phyloP scores from a whole-genome alignment of 2,113 vertebrate species.

The Galeopterus variegatus region DNA sequence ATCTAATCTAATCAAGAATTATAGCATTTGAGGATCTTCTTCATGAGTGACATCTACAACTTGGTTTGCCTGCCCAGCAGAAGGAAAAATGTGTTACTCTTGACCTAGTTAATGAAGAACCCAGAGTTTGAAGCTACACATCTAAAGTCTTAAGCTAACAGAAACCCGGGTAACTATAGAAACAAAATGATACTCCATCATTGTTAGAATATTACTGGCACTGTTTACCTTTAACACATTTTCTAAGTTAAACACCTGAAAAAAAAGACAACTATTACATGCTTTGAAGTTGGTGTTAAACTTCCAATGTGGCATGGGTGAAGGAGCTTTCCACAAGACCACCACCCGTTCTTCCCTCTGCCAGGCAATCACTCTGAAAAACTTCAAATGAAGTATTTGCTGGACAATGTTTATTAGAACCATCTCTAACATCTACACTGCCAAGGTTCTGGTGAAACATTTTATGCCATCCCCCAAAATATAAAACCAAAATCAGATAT shows the following conservation, averaged over 20 bases:
- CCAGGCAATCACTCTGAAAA: not conserved
- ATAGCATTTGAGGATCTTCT: not conserved
- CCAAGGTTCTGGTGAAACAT: not conserved
- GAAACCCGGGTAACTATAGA: not conserved
- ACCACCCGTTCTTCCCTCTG: not conserved
- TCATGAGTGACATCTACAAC: not conserved
- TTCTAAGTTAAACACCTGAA: not conserved
- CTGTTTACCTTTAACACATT: not conserved
- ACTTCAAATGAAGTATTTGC: not conserved
- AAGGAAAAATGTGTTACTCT: not conserved
- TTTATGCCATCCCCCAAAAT: not conserved
- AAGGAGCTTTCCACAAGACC: not conserved
- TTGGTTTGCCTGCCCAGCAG: not conserved
- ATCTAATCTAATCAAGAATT: not conserved
- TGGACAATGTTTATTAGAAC: not conserved
- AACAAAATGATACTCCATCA: not conserved
- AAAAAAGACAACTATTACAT: not conserved
- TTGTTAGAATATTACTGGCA: not conserved
- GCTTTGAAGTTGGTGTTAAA: not conserved
- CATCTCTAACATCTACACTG: not conserved
- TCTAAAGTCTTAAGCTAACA: not conserved
- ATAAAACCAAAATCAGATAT: not conserved
- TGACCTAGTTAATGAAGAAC: not conserved
- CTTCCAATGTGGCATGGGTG: not conserved
- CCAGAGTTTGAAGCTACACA: not conserved